Evolutionary conservation across 2,888 invertebrate species (phyloP), one percentile per base, ranked within the genome.

Genomic region (Periphyllus acericola): DNA sequence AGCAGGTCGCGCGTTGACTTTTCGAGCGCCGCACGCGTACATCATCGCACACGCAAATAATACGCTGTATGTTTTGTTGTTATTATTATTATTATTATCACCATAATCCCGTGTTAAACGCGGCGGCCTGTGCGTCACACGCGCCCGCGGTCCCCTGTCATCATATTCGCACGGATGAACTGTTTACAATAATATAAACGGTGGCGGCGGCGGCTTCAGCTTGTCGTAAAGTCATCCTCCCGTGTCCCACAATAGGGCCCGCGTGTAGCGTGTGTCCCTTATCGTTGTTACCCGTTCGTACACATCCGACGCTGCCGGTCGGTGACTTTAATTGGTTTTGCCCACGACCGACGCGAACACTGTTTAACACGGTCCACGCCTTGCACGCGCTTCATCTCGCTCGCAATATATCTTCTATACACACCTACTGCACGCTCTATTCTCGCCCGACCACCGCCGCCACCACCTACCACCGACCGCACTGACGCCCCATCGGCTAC

Each of bases 151-250:
- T 11, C 80, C 85, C 52, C n/a, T 25, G 80, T 86, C 71, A 36
- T 55, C 74, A 60, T 25, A 21, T 81, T 81, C 74, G 74, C 81
- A 87, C 87, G 81, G 87, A 81, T 87, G 87, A 81, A 55, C 52
- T 46, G 81, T 81, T 87, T 60, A 74, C 81, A 87, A 87, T 87
- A 87, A 80, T 80, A 74, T 55, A 76, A 79, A 81, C 74, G 81
- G 32, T 40, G 29, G 29, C 32, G 55, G 34, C 36, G 19, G 55
- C 66, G 55, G 71, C 17, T 46, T 46, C 46, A 14, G 14, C 46
- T 46, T 3, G 17, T 34, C 19, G 32, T 34, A n/a, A n/a, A 60
- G 34, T 66, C 74, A 32, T 34, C 74, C 74, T 74, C 40, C 84
- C 76, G 40, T 66, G 76, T 87, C 87, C 66, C 81, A n/a, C 66